Conservation (phyloP, 2,797 vertebrate species). For the Aulostomus chinensis region DNA sequence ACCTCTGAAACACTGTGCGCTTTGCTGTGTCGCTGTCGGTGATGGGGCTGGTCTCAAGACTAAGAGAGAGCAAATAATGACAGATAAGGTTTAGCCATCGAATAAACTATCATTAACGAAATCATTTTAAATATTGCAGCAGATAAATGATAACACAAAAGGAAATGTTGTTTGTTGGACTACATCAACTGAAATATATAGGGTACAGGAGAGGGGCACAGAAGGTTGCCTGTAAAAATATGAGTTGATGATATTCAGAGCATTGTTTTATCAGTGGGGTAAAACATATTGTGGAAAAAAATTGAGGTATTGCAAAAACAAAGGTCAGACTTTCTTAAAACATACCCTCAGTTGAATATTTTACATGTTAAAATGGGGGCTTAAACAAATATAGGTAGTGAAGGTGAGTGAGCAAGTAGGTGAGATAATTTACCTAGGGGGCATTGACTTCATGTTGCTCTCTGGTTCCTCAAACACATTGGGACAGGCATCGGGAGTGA, state of each 20-base stretch:
- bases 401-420: not conserved
- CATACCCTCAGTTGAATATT: too few species aligned
- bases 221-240: too few species aligned
- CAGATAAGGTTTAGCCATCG: not conserved
- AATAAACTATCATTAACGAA: not conserved
- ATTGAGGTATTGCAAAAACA: too few species aligned
- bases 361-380: too few species aligned
- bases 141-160: too few species aligned
- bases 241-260: too few species aligned
- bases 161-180: too few species aligned
- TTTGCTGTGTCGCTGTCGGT: conserved; percentile 97
- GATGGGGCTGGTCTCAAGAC: conserved; percentile 97
- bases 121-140: too few species aligned
- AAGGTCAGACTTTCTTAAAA: too few species aligned
- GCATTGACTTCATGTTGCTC: conserved; percentile 99
- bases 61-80: conserved; percentile 51
- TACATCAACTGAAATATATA: not conserved
- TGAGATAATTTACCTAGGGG: conserved; percentile 90
- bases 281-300: too few species aligned
- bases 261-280: too few species aligned
- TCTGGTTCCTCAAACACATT: conserved; percentile 98
- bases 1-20: conserved; percentile 97
- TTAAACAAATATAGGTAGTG: too few species aligned
- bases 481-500: conserved; percentile 97
- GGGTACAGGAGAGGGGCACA: not conserved